phyloP scores from a whole-genome alignment of 2,113 vertebrate genomes.

The Amazona vittata region DNA sequence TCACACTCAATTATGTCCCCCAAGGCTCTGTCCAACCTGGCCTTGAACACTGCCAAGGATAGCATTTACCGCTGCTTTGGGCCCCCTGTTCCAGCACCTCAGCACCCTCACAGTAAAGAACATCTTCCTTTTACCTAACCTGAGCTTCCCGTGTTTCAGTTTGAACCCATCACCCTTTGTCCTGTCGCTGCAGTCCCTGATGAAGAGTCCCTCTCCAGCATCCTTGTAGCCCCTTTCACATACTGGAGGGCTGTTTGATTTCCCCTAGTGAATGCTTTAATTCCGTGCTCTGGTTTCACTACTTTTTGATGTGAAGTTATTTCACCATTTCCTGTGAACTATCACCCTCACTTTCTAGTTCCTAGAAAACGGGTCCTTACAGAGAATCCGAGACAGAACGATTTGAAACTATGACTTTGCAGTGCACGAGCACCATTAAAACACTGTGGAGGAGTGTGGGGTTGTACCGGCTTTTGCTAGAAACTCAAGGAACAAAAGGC shows the following conservation, averaged over 20 bases:
- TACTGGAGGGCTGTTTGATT: neutral
- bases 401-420: neutral
- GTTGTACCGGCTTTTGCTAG: neutral
- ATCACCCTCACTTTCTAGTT: neutral
- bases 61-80: neutral
- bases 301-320: neutral
- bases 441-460: neutral
- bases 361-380: neutral
- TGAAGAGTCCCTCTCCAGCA: neutral
- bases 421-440: neutral
- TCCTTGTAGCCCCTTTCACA: neutral
- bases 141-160: neutral
- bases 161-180: neutral
- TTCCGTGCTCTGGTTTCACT: neutral
- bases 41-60: neutral
- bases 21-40: neutral
- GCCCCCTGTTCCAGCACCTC: neutral
- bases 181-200: neutral
- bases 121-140: neutral
- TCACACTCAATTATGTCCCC: fast-evolving
- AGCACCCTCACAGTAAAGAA: neutral
- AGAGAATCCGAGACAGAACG: neutral
- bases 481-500: neutral
- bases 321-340: neutral
- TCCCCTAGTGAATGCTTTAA: neutral